These are phyloP conservation scores for Eucidaris tribuloides DNA, from an alignment of 35 echinoderm and acorn worm genomes.

Conservation along the genomic window DNA sequence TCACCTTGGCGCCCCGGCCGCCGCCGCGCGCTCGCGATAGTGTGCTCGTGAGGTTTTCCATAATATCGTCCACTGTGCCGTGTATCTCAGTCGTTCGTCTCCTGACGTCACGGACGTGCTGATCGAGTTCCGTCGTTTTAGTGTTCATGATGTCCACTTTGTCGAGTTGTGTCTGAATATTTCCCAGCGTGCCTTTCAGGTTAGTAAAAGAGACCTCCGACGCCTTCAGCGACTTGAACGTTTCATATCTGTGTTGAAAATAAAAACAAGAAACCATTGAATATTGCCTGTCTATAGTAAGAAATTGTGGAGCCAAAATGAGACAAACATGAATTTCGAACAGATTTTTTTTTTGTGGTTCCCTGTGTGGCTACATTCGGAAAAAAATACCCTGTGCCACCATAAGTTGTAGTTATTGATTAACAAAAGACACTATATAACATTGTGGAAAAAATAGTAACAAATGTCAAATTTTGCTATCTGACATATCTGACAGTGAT, in stretches of 20 bases:
- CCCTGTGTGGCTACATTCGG: no score
- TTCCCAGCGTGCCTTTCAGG: slow-evolving; percentile 34
- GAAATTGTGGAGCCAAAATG: no score
- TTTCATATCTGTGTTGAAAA: slow-evolving; percentile 66
- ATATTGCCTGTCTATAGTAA: no score
- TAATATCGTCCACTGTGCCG: slow-evolving; percentile 61
- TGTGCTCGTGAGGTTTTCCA: slow-evolving; percentile 52
- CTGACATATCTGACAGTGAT: no score
- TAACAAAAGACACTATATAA: no score
- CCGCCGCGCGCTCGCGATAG: slow-evolving; percentile 24
- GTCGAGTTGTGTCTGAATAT: slow-evolving; percentile 43
- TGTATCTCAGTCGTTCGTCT: slow-evolving; percentile 44
- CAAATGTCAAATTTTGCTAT: no score
- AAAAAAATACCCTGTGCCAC: no score
- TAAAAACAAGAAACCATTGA: no score
- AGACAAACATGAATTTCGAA: no score
- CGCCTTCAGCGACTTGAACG: slow-evolving; percentile 81
- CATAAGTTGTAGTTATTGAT: no score
- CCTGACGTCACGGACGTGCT: slow-evolving; percentile 50
- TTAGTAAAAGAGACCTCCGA: slow-evolving; percentile 58
- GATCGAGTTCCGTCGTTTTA: slow-evolving; percentile 55
- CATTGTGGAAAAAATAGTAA: no score
- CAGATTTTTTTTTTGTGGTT: no score
- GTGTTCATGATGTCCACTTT: slow-evolving; percentile 56
- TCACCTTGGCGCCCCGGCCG: background rate